Evolutionary conservation across 2,888 invertebrate species (phyloP), one percentile per base, ranked within the genome.

Genomic region (Hydriomena furcata): DNA sequence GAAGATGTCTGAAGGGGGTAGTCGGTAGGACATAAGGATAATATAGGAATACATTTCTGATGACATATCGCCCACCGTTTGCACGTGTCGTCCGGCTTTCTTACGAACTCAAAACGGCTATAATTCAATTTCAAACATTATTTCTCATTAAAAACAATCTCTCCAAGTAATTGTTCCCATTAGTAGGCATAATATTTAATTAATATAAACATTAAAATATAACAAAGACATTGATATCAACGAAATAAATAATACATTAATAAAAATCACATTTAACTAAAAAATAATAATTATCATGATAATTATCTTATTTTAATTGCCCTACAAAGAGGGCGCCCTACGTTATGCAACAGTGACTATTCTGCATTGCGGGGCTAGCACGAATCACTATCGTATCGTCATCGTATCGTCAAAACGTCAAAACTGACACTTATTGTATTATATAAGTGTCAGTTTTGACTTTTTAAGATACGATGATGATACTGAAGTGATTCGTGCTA

Each of bases 211-310:
- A 54, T 60, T 17, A 41, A 53, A 65, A 54, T 52, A 55, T 54
- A 60, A 36, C 52, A 30, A 60, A 58, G 37, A 47, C 28, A 60
- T 56, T 52, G 40, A 57, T 55, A 47, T 55, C 49, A 68, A 68
- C 61, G 41, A 63, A 68, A 66, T 59, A 65, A 63, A 65, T 41
- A 47, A 56, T 40, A 46, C 28, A 32, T 27, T 45, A 37, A 30
- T 27, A 37, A 56, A 51, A 63, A 63, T 61, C 58, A 68, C 65
- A 60, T 58, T 43, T 52, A 42, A 58, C 43, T 55, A 43, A 60
- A n/a, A 55, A 62, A 49, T 52, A 60, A 54, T 57, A 61, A 56
- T 58, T 42, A 60, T 54, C 55, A 61, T 61, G 57, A 62, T 60
- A 55, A 53, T 10, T 43, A 37, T n/a, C 13, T 1, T 38, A 43